These are phyloP conservation scores for Crotophaga sulcirostris DNA, from an alignment of 2,113 vertebrate species.

Conservation along the genomic window DNA sequence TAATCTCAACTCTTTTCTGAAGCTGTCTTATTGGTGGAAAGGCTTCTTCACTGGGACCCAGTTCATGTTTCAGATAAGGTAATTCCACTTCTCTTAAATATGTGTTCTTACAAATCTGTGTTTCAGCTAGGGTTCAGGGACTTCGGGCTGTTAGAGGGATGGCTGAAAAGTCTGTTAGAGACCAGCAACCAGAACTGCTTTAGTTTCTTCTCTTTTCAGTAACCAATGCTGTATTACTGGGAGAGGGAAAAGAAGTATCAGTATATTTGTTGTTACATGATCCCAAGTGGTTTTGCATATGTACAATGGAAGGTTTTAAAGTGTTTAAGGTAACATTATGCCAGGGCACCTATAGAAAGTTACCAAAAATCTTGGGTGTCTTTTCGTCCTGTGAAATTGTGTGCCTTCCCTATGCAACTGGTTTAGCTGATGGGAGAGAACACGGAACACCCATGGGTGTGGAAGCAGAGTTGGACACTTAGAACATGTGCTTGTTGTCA, in stretches of 20 bases:
- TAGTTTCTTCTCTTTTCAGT: neutral
- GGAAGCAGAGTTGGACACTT: neutral
- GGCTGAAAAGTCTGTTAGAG: neutral
- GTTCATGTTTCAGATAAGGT: neutral
- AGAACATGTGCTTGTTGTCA: neutral
- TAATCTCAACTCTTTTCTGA: neutral
- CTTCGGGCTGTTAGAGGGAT: neutral
- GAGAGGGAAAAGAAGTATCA: neutral
- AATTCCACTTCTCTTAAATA: neutral
- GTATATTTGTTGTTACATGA: fast-evolving
- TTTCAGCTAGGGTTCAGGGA: neutral
- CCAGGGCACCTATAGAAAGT: neutral
- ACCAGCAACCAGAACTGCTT: neutral
- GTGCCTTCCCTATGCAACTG: neutral
- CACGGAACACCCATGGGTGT: neutral
- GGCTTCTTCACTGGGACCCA: neutral
- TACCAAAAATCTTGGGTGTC: neutral
- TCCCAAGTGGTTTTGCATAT: neutral
- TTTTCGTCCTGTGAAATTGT: neutral
- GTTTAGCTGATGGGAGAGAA: neutral
- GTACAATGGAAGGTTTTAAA: neutral
- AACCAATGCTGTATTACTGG: fast-evolving
- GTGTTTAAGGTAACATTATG: neutral
- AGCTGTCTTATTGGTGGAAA: neutral
- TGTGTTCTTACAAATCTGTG: neutral